phyloP scores from a whole-genome alignment of 2,113 vertebrate genomes.

The Shinisaurus crocodilurus region DNA sequence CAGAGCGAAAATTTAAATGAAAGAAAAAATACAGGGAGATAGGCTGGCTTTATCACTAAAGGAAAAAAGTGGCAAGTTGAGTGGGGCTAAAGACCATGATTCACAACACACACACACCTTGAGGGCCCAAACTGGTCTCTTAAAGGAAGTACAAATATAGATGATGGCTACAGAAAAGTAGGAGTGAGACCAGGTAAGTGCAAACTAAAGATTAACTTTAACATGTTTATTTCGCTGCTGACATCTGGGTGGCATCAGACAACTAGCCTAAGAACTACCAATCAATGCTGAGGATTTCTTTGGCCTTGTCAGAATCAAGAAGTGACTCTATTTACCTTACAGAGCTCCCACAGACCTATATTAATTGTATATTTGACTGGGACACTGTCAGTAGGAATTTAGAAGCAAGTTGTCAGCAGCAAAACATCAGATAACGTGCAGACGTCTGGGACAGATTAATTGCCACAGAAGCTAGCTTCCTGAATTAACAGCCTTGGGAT shows the following conservation, averaged over 20 bases:
- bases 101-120: neutral
- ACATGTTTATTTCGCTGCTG: constrained; percentile 73
- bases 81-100: neutral
- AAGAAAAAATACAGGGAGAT: neutral
- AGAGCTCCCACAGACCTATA: constrained; percentile 41
- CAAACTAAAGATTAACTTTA: constrained; percentile 1
- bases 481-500: neutral
- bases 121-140: neutral
- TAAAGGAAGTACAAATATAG: neutral
- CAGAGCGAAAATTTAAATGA: neutral
- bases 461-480: neutral
- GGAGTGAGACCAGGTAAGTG: neutral
- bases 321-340: neutral
- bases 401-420: constrained; percentile 61
- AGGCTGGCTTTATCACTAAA: neutral
- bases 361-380: constrained; percentile 45
- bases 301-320: neutral
- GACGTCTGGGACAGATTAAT: constrained; percentile 37
- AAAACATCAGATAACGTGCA: constrained; percentile 68
- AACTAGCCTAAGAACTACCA: constrained; percentile 44
- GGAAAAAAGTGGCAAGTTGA: neutral
- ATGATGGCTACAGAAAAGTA: neutral
- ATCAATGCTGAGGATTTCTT: constrained; percentile 3
- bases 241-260: constrained; percentile 53
- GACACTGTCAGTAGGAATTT: constrained; percentile 46